Evolutionary conservation across 2,113 vertebrate species (phyloP).

Genomic region (Hemiprocne comata): DNA sequence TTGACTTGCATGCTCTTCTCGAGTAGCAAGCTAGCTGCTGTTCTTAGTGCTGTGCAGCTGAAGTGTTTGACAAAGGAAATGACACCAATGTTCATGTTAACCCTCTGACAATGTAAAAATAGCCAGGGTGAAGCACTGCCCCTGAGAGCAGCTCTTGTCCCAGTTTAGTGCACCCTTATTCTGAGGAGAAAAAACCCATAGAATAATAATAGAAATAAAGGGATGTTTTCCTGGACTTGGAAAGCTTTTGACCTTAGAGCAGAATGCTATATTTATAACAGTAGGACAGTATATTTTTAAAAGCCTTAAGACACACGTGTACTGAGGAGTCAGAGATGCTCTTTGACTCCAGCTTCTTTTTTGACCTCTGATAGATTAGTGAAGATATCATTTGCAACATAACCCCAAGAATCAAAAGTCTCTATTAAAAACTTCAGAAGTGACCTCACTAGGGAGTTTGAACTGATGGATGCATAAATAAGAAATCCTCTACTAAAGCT

Average conservation of each 20-base stretch:
- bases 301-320: slow-evolving; percentile 28
- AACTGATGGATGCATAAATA: slow-evolving; percentile 51
- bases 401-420: slow-evolving; percentile 51
- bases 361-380: slow-evolving; percentile 53
- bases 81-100: not conserved
- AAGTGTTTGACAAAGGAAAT: slow-evolving; percentile 1
- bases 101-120: not conserved
- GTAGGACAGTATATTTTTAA: slow-evolving; percentile 45
- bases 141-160: not conserved
- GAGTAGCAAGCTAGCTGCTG: not conserved
- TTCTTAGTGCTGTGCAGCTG: not conserved
- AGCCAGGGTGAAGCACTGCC: not conserved
- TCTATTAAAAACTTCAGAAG: slow-evolving; percentile 54
- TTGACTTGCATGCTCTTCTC: not conserved
- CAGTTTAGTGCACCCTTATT: not conserved
- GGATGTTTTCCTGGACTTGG: slow-evolving; percentile 7
- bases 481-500: slow-evolving; percentile 23
- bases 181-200: not conserved
- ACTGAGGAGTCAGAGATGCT: slow-evolving; percentile 19
- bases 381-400: slow-evolving; percentile 48
- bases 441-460: slow-evolving; percentile 47
- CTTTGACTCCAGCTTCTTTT: slow-evolving; percentile 29
- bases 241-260: slow-evolving; percentile 25
- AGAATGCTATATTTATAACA: slow-evolving; percentile 59
- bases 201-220: not conserved